Evolutionary conservation across 2,888 invertebrate species (phyloP).

Genomic region (Diplazon laetatorius): DNA sequence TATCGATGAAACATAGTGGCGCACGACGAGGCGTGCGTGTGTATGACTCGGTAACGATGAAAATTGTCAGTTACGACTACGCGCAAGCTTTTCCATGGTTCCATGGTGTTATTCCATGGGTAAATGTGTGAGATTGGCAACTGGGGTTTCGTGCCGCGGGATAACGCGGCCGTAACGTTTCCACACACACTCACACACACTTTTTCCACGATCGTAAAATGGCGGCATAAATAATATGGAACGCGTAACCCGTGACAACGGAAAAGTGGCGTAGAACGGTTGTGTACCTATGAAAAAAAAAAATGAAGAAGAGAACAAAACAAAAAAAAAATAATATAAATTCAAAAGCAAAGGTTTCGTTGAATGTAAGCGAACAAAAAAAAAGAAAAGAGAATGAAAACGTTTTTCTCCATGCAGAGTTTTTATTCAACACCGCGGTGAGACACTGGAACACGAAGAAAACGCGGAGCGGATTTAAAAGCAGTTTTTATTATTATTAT

Average conservation of each 20-base stretch:
- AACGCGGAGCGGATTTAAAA: constrained; percentile 53
- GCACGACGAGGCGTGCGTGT: background rate
- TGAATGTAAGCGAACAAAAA: no score
- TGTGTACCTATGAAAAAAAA: constrained; percentile 41
- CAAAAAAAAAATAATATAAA: constrained; percentile 29
- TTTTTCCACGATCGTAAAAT: constrained; percentile 59
- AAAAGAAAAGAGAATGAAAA: constrained; percentile 35
- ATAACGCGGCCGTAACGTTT: constrained; percentile 34
- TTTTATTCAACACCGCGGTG: constrained; percentile 32
- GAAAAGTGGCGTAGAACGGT: constrained; percentile 17
- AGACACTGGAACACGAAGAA: constrained; percentile 8
- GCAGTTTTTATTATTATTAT: no score
- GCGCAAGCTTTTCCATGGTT: background rate
- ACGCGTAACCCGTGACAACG: constrained; percentile 38
- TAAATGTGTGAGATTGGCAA: constrained; percentile 19
- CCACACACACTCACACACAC: constrained; percentile 1
- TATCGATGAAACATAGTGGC: background rate
- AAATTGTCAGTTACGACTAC: constrained; percentile 30
- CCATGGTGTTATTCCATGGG: no score
- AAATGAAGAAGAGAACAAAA: background rate
- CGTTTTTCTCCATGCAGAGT: constrained; percentile 30
- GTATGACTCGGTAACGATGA: constrained; percentile 21
- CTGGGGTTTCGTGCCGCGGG: constrained; percentile 9
- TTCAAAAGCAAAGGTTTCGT: constrained; percentile 30
- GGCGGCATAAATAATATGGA: constrained; percentile 57